Conservation (phyloP, 1,140 invertebrate species). For the Bactericera cockerelli region DNA sequence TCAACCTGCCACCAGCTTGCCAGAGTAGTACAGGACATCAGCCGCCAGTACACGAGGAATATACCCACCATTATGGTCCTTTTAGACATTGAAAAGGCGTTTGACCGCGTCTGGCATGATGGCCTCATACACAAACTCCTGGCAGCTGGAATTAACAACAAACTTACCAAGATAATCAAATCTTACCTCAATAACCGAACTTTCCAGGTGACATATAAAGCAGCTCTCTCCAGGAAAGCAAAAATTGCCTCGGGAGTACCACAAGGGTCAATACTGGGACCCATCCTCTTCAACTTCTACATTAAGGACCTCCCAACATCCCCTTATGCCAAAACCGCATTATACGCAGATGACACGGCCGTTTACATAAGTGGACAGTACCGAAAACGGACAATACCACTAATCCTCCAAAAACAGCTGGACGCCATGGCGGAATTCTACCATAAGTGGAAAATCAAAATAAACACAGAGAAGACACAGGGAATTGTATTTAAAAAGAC, state of each 20-base stretch:
- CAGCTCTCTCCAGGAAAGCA: neutral
- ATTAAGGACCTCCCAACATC: neutral
- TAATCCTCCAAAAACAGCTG: neutral
- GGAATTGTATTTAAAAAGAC: neutral
- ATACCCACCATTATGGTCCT: neutral
- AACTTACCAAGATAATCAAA: neutral
- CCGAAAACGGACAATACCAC: neutral
- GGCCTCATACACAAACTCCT: conserved; percentile 11
- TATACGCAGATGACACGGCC: neutral
- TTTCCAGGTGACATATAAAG: neutral
- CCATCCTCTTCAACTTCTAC: neutral
- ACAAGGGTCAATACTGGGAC: neutral
- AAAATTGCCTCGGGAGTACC: neutral
- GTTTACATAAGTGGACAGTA: neutral
- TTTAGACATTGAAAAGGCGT: neutral
- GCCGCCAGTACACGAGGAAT: neutral
- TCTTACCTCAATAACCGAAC: neutral
- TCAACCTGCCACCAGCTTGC: neutral
- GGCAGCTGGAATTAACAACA: neutral
- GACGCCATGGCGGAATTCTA: neutral
- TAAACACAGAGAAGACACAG: neutral
- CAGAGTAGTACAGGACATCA: neutral
- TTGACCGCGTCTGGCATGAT: neutral
- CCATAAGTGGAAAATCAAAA: neutral
- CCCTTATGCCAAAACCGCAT: neutral